Evolutionary conservation across 2,113 vertebrate genomes (phyloP).

Genomic region (Benitochromis conjunctus): DNA sequence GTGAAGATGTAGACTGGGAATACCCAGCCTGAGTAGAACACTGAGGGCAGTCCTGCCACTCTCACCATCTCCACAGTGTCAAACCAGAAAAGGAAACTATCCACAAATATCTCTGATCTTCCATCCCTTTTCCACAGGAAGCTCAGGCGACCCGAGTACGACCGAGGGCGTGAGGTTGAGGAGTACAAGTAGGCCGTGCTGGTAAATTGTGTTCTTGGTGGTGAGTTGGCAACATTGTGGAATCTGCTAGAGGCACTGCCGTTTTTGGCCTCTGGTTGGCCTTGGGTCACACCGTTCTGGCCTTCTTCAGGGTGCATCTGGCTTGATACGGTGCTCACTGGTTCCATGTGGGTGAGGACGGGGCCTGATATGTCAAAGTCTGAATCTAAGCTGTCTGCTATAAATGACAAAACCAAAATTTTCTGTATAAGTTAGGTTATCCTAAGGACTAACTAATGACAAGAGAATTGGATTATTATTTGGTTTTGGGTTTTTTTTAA

Average conservation of each 20-base stretch:
- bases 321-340: constrained; percentile 58
- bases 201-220: neutral
- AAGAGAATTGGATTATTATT: neutral
- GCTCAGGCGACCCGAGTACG: constrained; percentile 31
- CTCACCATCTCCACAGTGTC: constrained; percentile 81
- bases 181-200: constrained; percentile 56
- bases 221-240: neutral
- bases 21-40: constrained; percentile 76
- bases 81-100: constrained; percentile 76
- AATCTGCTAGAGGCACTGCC: constrained; percentile 4
- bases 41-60: constrained; percentile 33
- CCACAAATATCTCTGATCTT: constrained; percentile 66
- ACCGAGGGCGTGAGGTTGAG: constrained; percentile 2
- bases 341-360: constrained; percentile 65
- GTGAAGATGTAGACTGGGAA: constrained; percentile 75
- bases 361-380: constrained; percentile 49
- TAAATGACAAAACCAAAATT: neutral
- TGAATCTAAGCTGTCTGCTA: constrained; percentile 46
- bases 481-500: neutral
- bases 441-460: neutral
- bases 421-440: neutral
- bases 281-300: neutral
- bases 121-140: constrained; percentile 60
- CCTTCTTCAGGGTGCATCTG: constrained; percentile 35
- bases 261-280: constrained; percentile 21